Evolutionary conservation across 1,140 invertebrate species (phyloP).

Genomic region (Brachionus manjavacas): DNA sequence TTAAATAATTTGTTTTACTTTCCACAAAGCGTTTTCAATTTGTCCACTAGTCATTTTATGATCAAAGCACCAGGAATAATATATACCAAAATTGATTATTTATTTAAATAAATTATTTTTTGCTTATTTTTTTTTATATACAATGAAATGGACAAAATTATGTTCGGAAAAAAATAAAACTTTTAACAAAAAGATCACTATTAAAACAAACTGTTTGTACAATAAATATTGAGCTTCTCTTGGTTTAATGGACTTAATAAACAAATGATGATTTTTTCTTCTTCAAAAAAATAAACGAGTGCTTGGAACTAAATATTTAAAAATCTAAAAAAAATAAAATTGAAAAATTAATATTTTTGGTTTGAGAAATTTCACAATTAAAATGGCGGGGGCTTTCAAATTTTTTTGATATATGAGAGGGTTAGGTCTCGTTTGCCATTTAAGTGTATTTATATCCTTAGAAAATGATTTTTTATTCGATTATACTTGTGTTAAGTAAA

Average conservation of each 20-base stretch:
- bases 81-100: no score
- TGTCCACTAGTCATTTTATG: slow-evolving; percentile 14
- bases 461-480: neutral
- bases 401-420: neutral
- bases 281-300: neutral
- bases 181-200: neutral
- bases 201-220: neutral
- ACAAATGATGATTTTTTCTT: neutral
- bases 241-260: neutral
- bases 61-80: neutral
- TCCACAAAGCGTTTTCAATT: slow-evolving; percentile 13
- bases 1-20: neutral
- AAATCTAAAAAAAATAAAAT: neutral
- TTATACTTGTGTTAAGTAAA: neutral
- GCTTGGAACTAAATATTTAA: neutral
- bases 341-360: neutral
- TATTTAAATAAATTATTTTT: neutral
- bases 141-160: neutral
- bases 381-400: neutral
- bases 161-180: neutral
- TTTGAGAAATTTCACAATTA: neutral
- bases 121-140: neutral
- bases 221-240: neutral
- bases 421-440: neutral
- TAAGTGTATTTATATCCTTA: neutral